phyloP scores from a whole-genome alignment of 2,113 vertebrate species.

The Aldabrachelys gigantea region DNA sequence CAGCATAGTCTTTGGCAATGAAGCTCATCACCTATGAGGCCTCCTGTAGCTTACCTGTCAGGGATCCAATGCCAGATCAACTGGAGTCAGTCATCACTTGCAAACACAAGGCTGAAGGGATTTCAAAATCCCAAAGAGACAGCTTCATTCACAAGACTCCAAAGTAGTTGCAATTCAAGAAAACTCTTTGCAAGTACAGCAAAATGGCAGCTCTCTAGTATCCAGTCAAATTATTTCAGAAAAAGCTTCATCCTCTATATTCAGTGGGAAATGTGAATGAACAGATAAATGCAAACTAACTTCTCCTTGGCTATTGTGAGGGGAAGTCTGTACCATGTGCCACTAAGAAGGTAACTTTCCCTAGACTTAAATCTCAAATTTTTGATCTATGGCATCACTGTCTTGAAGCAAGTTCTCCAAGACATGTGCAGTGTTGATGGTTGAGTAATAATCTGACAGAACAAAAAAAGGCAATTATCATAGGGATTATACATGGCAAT shows the following conservation, averaged over 20 bases:
- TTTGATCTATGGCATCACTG: slow-evolving; percentile 25
- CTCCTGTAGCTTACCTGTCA: background rate
- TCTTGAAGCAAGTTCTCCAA: background rate
- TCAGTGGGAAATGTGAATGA: background rate
- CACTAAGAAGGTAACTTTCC: background rate
- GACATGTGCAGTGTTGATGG: background rate
- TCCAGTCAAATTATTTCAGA: background rate
- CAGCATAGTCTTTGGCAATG: background rate
- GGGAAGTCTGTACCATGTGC: background rate
- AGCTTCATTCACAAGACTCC: background rate
- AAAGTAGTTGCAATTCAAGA: background rate
- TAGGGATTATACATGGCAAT: background rate
- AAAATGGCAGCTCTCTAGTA: background rate
- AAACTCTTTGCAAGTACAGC: background rate
- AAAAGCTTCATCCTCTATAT: background rate
- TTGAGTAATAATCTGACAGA: background rate
- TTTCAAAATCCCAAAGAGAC: background rate
- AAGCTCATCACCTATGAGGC: background rate
- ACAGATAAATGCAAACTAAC: background rate
- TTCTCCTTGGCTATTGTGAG: background rate
- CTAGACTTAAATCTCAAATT: background rate
- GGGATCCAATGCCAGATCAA: rapidly evolving
- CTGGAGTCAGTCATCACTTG: background rate
- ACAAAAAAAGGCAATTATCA: background rate
- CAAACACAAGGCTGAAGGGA: background rate